A percentile compares a stretch with the other conserved stretches of the same genome.
Conservation (phyloP, 2,888 invertebrate species). For the Hypena proboscidalis region DNA sequence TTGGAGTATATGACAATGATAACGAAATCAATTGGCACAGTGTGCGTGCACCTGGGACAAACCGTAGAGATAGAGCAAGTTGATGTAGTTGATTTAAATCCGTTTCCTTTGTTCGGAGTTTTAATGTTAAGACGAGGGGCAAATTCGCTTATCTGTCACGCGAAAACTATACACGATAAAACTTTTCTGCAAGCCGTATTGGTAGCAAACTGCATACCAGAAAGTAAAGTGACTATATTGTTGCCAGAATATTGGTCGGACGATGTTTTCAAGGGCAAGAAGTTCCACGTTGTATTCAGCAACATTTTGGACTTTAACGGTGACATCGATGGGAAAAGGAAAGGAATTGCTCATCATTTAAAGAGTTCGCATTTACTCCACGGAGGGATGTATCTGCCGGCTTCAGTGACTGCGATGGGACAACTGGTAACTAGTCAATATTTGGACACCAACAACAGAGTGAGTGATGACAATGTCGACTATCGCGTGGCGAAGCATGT, state of each 20-base stretch:
- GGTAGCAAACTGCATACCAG: conserved; percentile 19
- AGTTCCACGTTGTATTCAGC: conserved; percentile 28
- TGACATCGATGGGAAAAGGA: conserved; percentile 18
- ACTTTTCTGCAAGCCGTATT: conserved; percentile 19
- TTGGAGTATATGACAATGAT: conserved; percentile 31
- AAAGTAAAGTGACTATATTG: conserved; percentile 23
- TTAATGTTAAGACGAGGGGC: conserved; percentile 67
- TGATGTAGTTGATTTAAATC: conserved; percentile 76
- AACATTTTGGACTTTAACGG: conserved; percentile 26
- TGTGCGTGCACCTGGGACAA: conserved; percentile 27
- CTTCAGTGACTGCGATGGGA: conserved; percentile 20
- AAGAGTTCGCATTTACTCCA: conserved; percentile 8
- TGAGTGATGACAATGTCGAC: conserved; percentile 21
- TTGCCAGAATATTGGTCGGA: conserved; percentile 13
- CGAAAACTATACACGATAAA: conserved; percentile 17
- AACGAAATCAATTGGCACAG: conserved; percentile 7
- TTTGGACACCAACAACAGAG: conserved; percentile 22
- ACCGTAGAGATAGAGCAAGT: conserved; percentile 9
- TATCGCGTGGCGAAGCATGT: conserved; percentile 18
- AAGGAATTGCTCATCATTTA: conserved; percentile 7
- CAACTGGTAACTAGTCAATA: conserved; percentile 21
- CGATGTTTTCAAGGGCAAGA: conserved; percentile 13
- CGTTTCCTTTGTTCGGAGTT: conserved; percentile 83
- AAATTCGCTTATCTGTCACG: conserved; percentile 55
- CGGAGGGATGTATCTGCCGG: conserved; percentile 26